These are phyloP conservation scores for Eutolmus rufibarbis DNA, from an alignment of 2,888 invertebrate species.

Conservation along the genomic window DNA sequence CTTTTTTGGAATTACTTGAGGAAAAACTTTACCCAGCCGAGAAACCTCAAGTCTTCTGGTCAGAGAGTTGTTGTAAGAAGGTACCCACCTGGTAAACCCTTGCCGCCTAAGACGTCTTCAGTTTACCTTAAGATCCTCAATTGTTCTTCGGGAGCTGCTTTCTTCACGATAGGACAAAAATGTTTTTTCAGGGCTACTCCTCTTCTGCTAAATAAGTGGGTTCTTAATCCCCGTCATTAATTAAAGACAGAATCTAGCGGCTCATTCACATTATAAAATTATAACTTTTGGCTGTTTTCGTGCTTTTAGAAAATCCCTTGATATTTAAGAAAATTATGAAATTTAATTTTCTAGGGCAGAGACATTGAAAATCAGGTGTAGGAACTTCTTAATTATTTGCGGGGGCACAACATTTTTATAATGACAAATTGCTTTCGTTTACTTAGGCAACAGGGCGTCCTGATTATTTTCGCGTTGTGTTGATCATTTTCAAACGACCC, in stretches of 20 bases:
- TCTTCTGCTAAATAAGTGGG: background rate
- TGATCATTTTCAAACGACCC: background rate
- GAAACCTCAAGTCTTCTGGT: background rate
- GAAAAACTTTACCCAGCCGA: background rate
- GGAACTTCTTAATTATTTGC: background rate
- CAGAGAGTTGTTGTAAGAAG: background rate
- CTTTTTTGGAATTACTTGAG: background rate
- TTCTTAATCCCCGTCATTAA: conserved; percentile 6
- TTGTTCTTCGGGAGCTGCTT: background rate
- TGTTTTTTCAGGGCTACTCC: background rate
- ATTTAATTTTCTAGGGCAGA: background rate
- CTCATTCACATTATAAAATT: background rate
- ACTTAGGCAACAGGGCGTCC: background rate
- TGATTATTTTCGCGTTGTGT: background rate
- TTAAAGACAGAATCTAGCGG: background rate
- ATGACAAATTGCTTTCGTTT: background rate
- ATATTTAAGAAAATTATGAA: background rate
- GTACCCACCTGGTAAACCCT: background rate
- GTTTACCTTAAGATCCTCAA: background rate
- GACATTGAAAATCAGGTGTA: background rate
- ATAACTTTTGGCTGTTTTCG: background rate
- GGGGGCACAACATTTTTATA: background rate
- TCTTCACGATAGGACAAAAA: background rate
- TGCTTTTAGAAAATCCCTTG: background rate
- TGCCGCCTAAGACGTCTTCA: background rate